Base-by-base conservation (phyloP, 1,140 invertebrate genomes). In the Drosophila insularis region DNA sequence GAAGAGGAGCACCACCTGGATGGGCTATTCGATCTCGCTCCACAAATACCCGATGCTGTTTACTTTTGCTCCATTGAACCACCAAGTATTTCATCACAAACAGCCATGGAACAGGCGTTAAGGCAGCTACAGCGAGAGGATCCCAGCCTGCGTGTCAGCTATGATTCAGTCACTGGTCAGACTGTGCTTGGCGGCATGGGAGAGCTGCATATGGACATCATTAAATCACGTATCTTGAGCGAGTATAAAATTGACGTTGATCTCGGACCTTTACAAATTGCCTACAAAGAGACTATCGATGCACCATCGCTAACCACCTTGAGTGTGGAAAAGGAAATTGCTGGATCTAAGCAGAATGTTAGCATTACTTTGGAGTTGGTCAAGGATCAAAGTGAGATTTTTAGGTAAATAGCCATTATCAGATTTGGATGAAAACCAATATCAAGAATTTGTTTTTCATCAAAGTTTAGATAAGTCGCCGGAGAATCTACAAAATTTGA, bases 41-140 rank as follows among this genome's bases (percentile, higher is more conserved):
- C 96, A 1, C 93, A 94, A 53, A 92, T 98, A 68, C 97, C 98
- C 0, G 96, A 98, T 82, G 98, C 98, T 1, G 98, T 99, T 0
- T 99, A 99, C 92, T 98, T 99, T 89, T 99, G 98, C 92, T 97
- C 97, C 0, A 96, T 99, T 60, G 99, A 99, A 93, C 96, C 98
- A 0, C 96, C 97, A 0, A 98, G 96, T 62, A 86, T 95, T 65
- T 93, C 95, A 1, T 94, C 94, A 43, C 96, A 98, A 92, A 93
- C 93, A 55, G 91, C 95, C 4, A 93, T 99, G 72, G 98, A 99
- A 56, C 92, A 93, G 21, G 98, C 98, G 0, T 93, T 99, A n/a
- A 92, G 93, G 17, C 95, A 97, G 92, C 92, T 99, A 10, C 94
- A 96, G 86, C 93, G 96, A 39, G 99, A 99, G 93, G 99, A 99